Conservation (phyloP, 1,140 invertebrate species). For the Aphidius gifuensis region DNA sequence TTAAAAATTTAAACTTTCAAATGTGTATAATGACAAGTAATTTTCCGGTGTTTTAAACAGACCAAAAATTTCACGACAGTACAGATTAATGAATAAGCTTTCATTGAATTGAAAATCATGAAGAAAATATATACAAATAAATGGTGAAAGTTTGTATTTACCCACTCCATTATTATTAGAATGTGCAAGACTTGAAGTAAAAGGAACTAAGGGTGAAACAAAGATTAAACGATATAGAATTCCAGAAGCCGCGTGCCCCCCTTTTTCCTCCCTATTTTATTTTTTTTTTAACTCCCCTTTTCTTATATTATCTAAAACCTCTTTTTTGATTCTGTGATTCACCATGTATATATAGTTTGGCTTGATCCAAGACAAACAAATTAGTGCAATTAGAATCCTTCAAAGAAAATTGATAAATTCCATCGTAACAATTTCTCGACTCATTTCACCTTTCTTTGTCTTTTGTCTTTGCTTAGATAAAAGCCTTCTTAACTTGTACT, state of each 20-base stretch:
- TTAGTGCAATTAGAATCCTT: conserved; percentile 57
- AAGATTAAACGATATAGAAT: conserved; percentile 56
- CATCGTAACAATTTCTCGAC: conserved; percentile 55
- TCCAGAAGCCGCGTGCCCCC: conserved; percentile 27
- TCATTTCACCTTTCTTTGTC: conserved; percentile 45
- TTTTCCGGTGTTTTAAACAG: conserved; percentile 10
- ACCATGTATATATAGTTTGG: conserved; percentile 7
- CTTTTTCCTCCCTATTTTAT: conserved; percentile 20
- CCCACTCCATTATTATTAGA: not conserved
- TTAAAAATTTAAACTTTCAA: too few relatives aligned
- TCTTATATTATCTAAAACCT: too few relatives aligned
- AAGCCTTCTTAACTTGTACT: conserved; percentile 3
- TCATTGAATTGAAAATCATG: not conserved
- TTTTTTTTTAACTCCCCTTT: too few relatives aligned
- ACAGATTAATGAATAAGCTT: conserved; percentile 14
- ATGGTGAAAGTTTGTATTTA: not conserved
- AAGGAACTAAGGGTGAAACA: conserved; percentile 29
- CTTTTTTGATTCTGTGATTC: conserved; percentile 14
- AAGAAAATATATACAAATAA: conserved; percentile 2
- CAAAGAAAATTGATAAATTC: conserved; percentile 59
- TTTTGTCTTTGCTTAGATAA: conserved; percentile 10
- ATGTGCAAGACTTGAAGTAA: not conserved
- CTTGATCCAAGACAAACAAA: conserved; percentile 49
- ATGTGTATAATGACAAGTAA: not conserved
- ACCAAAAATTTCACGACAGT: conserved; percentile 1